Percentiles rank a stretch among this genome's conserved stretches.
These are phyloP conservation scores for Euproctis similis DNA, from an alignment of 2,888 invertebrate genomes.

Conservation along the genomic window DNA sequence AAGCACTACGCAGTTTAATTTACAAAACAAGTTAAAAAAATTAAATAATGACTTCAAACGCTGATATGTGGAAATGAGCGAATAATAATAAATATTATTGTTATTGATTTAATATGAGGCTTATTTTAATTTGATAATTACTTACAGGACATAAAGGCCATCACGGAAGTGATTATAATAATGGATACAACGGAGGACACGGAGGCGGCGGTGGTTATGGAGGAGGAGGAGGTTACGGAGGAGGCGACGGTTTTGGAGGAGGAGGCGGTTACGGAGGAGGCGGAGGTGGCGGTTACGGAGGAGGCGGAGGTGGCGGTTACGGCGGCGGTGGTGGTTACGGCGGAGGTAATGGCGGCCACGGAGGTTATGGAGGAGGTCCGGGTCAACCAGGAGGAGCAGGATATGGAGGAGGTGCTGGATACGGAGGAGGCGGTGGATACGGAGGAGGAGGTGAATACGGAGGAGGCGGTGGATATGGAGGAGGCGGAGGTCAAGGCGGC, in stretches of 20 bases:
- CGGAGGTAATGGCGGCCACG: slow-evolving; percentile 11
- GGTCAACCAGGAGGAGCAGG: slow-evolving; percentile 7
- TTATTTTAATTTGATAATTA: no score
- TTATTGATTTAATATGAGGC: no score
- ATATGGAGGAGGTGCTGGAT: slow-evolving; percentile 11
- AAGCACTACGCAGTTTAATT: no score
- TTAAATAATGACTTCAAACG: no score
- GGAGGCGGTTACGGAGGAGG: slow-evolving; percentile 19
- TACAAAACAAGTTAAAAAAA: no score
- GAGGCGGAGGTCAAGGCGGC: slow-evolving; percentile 12
- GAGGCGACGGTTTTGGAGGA: slow-evolving; percentile 15
- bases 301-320: slow-evolving; percentile 9
- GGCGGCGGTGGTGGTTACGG: slow-evolving; percentile 10
- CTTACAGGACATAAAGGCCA: slow-evolving; percentile 1
- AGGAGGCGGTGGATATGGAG: slow-evolving; percentile 8
- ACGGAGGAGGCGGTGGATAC: slow-evolving; percentile 10
- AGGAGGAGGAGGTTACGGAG: slow-evolving; percentile 22
- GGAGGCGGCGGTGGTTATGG: slow-evolving; percentile 14
- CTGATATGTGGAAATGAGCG: no score
- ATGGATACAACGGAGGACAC: no score
- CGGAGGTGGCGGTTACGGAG: slow-evolving; percentile 10
- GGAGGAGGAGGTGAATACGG: slow-evolving; percentile 10
- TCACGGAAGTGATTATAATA: slow-evolving; percentile 19
- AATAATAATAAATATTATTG: no score
- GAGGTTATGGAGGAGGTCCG: slow-evolving; percentile 14